Percentiles rank a stretch among this genome's conserved stretches.
These are phyloP conservation scores for Falco concolor DNA, from an alignment of 2,797 vertebrate genomes.

Conservation along the genomic window DNA sequence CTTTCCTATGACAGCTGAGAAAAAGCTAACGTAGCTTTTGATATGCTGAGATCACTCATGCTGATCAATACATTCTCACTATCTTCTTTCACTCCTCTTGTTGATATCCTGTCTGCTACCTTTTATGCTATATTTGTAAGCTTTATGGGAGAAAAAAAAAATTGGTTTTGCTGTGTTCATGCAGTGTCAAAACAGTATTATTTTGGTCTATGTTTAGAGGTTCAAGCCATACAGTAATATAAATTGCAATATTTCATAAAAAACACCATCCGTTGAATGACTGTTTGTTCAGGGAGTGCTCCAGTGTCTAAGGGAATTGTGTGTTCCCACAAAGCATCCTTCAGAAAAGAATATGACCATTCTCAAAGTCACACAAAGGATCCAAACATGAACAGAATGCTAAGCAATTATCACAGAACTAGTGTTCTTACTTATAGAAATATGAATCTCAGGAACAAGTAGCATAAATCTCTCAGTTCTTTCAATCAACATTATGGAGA, in stretches of 20 bases:
- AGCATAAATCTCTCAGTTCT: not conserved
- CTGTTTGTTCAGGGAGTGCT: not conserved
- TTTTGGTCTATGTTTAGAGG: not conserved
- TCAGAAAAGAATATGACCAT: not conserved
- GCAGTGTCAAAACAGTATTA: not conserved
- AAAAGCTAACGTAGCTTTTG: not conserved
- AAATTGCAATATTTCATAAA: conserved; percentile 2
- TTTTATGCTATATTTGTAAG: conserved; percentile 10
- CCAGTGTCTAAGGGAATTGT: not conserved
- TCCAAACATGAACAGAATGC: not conserved
- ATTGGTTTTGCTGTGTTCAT: not conserved
- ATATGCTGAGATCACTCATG: not conserved
- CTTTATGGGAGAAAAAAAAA: not conserved
- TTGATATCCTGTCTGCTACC: not conserved
- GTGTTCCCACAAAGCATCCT: not conserved
- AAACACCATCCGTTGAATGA: not conserved
- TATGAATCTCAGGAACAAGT: not conserved
- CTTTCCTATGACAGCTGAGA: not conserved
- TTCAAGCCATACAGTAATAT: not conserved
- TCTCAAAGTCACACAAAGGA: not conserved
- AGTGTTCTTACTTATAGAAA: not conserved
- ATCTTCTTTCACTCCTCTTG: not conserved
- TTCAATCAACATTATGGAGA: not conserved
- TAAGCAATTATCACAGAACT: not conserved
- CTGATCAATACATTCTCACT: not conserved